Evolutionary conservation across 1,140 invertebrate genomes (phyloP), one percentile per base, ranked within the genome.

Genomic region (Phocides pigmalion): DNA sequence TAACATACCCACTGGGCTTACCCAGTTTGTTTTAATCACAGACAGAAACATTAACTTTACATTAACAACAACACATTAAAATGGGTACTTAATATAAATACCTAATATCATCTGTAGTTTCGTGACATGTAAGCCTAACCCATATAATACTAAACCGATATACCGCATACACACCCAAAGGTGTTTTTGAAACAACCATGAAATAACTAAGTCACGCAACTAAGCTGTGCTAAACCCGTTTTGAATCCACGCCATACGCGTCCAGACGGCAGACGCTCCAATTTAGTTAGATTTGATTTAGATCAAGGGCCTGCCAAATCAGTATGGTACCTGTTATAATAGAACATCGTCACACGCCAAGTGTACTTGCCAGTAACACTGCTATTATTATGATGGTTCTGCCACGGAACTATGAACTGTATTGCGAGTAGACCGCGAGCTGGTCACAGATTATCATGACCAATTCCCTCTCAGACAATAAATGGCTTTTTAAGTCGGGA

Each of bases 221-320:
- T 54, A 22, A 53, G 35, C 5, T 25, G 37, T 22, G 20, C 35
- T 19, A 20, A 25, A 47, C 37, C 3, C 56, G 28, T 35, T 44
- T 59, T 59, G 25, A 59, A 20, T 14, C 16, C 15, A 59, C 16
- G 56, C 56, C 56, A 59, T 59, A 16, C 41, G 22, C 20, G 39
- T 17, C 35, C 58, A 74, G 68, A 74, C 74, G 8, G 22, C 39
- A 70, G 71, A 70, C 68, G 68, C 51, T 62, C 64, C 66, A 63
- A 64, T 70, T 66, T 76, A 51, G 70, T 70, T 74, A 62, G 61
- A 70, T 80, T 69, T 68, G 67, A 87, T 79, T 83, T 80, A 74
- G 84, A 78, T 85, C 84, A 85, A 82, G 84, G 84, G 79, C 79
- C 70, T 68, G 77, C 69, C 72, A 79, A 72, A 75, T 67, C 67